Base-by-base conservation (phyloP, 2,797 vertebrate species). In the Chromis chromis region DNA sequence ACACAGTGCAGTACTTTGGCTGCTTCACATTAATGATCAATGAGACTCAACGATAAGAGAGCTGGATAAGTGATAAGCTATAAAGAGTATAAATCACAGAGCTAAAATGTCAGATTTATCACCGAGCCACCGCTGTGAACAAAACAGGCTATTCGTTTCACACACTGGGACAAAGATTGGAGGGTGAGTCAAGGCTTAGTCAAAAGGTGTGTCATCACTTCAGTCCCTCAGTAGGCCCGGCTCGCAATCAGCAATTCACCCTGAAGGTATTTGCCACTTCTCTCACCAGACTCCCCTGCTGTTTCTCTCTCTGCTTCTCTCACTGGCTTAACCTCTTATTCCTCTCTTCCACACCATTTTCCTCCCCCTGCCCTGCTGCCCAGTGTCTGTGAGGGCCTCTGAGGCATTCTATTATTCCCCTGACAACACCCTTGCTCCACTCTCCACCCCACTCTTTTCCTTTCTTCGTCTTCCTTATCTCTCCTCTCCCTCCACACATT, bases 21-120 rank as follows among this genome's bases (percentile, higher is more conserved):
- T 76, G 75, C 53, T 79, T 69, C 52, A 27, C 77, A 86, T 89
- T 88, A 91, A 89, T 91, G 82, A 91, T 91, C 90, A 89, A 88
- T 74, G 46, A 46, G 57, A 8, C 27, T 59, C 27, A 39, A 50
- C 70, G 82, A 90, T 89, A 89, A 89, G 73, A 48, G 19, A 57
- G 60, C 27, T 44, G 65, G 55, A 75, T 52, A 61, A 65, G 70
- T 58, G 82, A 81, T 82, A 78, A 72, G 74, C 75, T 69, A 56
- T 61, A 57, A 70, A 66, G 69, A 52, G 12, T 50, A 74, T 76
- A 79, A 83, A 88, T 88, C 65, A 60, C 7, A 19, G 17, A 59
- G 28, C 21, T 46, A 28, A 62, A 62, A 39, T 22, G 68, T 78
- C 76, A 78, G 39, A 78, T 67, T 79, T 74, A 77, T 81, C 65